Base-by-base conservation (phyloP, 2,888 invertebrate genomes). In the Thalpophila matura region DNA sequence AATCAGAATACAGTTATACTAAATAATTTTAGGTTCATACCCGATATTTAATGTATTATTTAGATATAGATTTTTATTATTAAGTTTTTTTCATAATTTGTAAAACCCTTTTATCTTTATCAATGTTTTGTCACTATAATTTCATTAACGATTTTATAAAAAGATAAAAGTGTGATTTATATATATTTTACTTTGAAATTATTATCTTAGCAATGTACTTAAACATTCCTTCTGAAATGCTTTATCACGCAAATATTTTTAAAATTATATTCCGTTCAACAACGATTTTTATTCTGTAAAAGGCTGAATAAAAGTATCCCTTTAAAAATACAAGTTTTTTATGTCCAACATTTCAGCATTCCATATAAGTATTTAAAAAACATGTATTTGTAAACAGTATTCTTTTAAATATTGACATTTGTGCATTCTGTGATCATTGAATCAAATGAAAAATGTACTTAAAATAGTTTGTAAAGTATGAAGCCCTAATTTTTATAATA, bases 21-120 rank as follows among this genome's bases (percentile, higher is more conserved):
- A 59, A 62, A 70, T 65, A 77, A 67, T 74, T 65, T 78, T 74
- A 74, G 58, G 49, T 80, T 65, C n/a, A 71, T 54, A 72, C 27
- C 70, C 71, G 57, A 78, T 81, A 74, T 81, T 74, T 73, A 80
- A 80, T 82, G 75, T 73, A 81, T 76, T 81, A 78, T 76, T 79
- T 81, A 80, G 80, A 70, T 68, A 56, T 71, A 77, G 62, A 68
- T 74, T 70, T 65, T 68, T 74, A 76, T 74, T 61, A 66, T 68
- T 77, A 77, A 68, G 76, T 72, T 64, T 64, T 77, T 77, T 70
- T 65, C 33, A 62, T 71, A 47, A 75, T 62, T 54, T 79, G 70
- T 77, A 75, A 77, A 79, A 42, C 65, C 46, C 55, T 70, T 77
- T 69, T 61, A 64, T 67, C 68, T 78, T 69, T 68, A 69, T 63